Percentiles rank a stretch among this genome's conserved stretches.
Conservation (phyloP, 2,888 invertebrate genomes). For the Machimus atricapillus region DNA sequence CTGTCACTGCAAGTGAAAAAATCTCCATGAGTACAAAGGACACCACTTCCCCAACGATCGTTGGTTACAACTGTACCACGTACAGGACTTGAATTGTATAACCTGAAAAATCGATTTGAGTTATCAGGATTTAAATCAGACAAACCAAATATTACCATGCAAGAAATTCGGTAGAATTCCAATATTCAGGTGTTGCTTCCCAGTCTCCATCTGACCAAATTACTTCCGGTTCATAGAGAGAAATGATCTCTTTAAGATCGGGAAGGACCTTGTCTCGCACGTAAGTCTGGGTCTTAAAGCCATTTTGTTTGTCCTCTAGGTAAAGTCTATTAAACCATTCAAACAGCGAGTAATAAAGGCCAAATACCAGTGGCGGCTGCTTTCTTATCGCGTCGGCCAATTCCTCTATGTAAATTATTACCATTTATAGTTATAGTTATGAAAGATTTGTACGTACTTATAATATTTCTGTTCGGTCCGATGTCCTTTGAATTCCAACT, state of each 20-base stretch:
- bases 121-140: neutral
- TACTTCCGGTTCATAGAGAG: conserved; percentile 75
- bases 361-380: conserved; percentile 73
- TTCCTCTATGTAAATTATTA: conserved; percentile 62
- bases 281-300: conserved; percentile 72
- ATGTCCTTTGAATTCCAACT: conserved; percentile 85
- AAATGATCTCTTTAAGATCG: conserved; percentile 80
- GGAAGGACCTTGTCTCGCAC: conserved; percentile 77
- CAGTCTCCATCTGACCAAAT: conserved; percentile 96
- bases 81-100: conserved; percentile 72
- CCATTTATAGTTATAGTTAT: neutral
- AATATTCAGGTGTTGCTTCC: conserved; percentile 84
- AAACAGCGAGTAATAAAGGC: conserved; percentile 84
- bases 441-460: conserved; percentile 63
- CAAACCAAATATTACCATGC: conserved; percentile 68
- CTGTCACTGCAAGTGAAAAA: conserved; percentile 86
- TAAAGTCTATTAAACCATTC: conserved; percentile 91
- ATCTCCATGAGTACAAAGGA: conserved; percentile 85
- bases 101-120: neutral
- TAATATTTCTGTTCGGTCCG: conserved; percentile 78
- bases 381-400: conserved; percentile 72
- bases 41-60: conserved; percentile 89
- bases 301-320: conserved; percentile 70
- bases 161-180: conserved; percentile 83
- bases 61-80: conserved; percentile 88